These are phyloP conservation scores for Acanthurus lineatus DNA, from an alignment of 2,797 vertebrate species.

Conservation along the genomic window DNA sequence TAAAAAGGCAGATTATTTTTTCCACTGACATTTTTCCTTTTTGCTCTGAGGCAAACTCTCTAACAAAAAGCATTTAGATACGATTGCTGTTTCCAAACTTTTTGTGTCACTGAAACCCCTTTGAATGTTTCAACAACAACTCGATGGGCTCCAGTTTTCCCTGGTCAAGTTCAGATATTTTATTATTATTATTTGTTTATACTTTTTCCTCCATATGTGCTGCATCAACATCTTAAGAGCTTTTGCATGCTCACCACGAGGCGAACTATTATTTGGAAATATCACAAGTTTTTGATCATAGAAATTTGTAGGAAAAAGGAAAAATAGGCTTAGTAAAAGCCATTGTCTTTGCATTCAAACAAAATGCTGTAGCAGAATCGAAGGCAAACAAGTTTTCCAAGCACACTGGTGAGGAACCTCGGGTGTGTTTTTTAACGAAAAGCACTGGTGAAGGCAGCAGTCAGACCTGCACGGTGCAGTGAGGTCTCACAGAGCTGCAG, in stretches of 20 bases:
- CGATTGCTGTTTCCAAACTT: conserved; percentile 14
- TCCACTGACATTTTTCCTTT: too few species aligned
- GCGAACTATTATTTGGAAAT: conserved; percentile 17
- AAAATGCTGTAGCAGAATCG: conserved; percentile 1
- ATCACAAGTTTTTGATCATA: conserved; percentile 22
- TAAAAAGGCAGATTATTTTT: conserved; percentile 7
- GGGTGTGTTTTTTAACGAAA: conserved; percentile 35
- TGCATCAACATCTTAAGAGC: conserved; percentile 22
- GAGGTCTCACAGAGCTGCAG: conserved; percentile 41
- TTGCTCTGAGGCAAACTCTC: conserved; percentile 9
- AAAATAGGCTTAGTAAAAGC: background rate
- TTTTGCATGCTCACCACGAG: conserved; percentile 21
- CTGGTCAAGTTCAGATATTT: conserved; percentile 4
- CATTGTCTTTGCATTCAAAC: conserved; percentile 41
- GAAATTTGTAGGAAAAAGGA: conserved; percentile 18
- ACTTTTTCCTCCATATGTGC: conserved; percentile 30
- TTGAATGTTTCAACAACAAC: background rate
- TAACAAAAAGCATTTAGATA: conserved; percentile 7
- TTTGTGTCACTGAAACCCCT: conserved; percentile 13
- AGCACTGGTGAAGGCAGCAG: conserved; percentile 18
- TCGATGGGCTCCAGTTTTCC: background rate
- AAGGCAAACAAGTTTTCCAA: conserved; percentile 8
- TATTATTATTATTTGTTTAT: conserved; percentile 38
- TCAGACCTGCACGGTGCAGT: conserved; percentile 15
- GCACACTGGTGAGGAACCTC: background rate